Evolutionary conservation across 2,888 invertebrate species (phyloP).

Genomic region (Sacculina carcini): DNA sequence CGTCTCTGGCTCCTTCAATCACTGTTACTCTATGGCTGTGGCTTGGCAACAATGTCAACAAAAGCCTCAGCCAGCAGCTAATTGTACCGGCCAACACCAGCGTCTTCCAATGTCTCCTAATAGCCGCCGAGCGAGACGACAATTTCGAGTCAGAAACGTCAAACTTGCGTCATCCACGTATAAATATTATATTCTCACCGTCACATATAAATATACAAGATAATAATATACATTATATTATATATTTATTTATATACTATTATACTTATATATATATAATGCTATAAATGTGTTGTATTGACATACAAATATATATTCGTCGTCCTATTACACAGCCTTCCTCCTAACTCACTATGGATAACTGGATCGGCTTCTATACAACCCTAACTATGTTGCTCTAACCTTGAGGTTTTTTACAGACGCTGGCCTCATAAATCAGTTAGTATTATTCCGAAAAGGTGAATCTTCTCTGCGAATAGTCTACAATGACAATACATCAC

Average conservation of each 20-base stretch:
- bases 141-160: constrained; percentile 27
- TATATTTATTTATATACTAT: constrained; percentile 6
- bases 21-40: constrained; percentile 60
- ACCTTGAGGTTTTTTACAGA: no score
- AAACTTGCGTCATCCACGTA: no score
- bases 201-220: no score
- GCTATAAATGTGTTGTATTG: constrained; percentile 8
- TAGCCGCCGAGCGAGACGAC: constrained; percentile 51
- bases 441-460: no score
- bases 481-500: no score
- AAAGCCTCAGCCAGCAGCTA: constrained; percentile 47
- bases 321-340: no score
- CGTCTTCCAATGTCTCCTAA: constrained; percentile 43
- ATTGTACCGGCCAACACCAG: constrained; percentile 42
- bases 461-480: no score
- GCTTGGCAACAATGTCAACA: constrained; percentile 52
- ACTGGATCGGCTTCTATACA: no score
- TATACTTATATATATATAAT: constrained; percentile 12
- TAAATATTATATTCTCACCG: no score
- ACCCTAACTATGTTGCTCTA: no score
- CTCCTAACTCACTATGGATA: no score
- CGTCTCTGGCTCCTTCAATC: constrained; percentile 25
- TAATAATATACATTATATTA: neutral
- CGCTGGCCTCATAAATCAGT: no score
- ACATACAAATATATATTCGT: constrained; percentile 6